Evolutionary conservation across 2,113 vertebrate species (phyloP).

Genomic region (Eubucco bourcierii): DNA sequence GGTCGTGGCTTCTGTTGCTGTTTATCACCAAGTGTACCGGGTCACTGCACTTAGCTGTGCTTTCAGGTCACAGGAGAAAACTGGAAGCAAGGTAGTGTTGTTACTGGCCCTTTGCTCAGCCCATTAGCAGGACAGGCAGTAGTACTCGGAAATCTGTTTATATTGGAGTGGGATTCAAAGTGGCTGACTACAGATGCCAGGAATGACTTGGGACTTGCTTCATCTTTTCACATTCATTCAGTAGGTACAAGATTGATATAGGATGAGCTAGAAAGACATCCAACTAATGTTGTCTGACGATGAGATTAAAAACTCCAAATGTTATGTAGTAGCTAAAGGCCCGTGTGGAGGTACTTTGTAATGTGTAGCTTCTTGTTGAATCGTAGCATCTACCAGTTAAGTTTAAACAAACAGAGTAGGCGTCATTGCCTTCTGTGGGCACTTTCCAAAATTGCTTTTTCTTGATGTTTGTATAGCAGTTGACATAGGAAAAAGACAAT

Average conservation of each 20-base stretch:
- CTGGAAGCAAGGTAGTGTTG: neutral
- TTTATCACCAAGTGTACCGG: fast-evolving
- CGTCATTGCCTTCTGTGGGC: neutral
- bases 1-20: neutral
- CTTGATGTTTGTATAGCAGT: neutral
- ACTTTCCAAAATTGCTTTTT: neutral
- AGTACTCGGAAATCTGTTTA: neutral
- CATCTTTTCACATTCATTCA: neutral
- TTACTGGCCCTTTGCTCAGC: neutral
- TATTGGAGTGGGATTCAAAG: neutral
- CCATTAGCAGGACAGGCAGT: fast-evolving
- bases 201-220: neutral
- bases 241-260: neutral
- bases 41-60: neutral
- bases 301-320: neutral
- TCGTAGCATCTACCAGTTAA: neutral
- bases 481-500: too few relatives aligned
- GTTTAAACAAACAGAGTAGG: neutral
- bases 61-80: neutral
- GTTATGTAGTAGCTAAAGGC: neutral
- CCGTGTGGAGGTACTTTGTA: neutral
- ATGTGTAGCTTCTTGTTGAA: neutral
- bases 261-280: neutral
- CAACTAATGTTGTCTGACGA: neutral
- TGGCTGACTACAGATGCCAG: neutral